Evolutionary conservation across 2,113 vertebrate species (phyloP).

Genomic region (Lanius collurio): DNA sequence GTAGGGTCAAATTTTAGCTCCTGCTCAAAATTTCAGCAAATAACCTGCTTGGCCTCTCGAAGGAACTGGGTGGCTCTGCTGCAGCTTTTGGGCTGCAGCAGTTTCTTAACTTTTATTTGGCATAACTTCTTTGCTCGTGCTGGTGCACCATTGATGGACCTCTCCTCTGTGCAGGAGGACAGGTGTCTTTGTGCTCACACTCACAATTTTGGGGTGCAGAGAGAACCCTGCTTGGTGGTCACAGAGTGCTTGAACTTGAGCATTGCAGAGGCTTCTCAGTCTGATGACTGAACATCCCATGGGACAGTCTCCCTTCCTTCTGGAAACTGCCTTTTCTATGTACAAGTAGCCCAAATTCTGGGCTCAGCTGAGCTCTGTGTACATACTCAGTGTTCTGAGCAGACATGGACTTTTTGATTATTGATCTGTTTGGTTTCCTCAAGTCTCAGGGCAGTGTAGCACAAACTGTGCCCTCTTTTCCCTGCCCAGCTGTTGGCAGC

Average conservation of each 20-base stretch:
- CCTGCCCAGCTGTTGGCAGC: not conserved
- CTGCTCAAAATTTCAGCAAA: not conserved
- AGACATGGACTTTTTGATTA: not conserved
- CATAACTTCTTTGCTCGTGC: not conserved
- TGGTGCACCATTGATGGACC: not conserved
- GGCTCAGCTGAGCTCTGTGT: not conserved
- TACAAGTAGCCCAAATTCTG: not conserved
- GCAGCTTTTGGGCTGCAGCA: not conserved
- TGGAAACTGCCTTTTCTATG: not conserved
- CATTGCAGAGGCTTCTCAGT: not conserved
- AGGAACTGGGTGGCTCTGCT: not conserved
- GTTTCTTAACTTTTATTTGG: accelerated
- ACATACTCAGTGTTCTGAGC: not conserved
- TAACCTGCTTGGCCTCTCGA: not conserved
- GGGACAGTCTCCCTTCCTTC: not conserved
- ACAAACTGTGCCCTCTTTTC: not conserved
- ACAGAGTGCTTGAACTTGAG: not conserved
- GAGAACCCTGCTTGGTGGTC: not conserved
- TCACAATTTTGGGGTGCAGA: accelerated
- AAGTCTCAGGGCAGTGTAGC: not conserved
- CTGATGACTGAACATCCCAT: not conserved
- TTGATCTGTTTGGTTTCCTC: not conserved
- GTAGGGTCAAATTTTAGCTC: not conserved
- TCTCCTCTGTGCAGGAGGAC: not conserved
- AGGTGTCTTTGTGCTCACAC: too few species aligned